These are phyloP conservation scores for Lasioglossum morio DNA, from an alignment of 2,888 invertebrate species.

Conservation along the genomic window DNA sequence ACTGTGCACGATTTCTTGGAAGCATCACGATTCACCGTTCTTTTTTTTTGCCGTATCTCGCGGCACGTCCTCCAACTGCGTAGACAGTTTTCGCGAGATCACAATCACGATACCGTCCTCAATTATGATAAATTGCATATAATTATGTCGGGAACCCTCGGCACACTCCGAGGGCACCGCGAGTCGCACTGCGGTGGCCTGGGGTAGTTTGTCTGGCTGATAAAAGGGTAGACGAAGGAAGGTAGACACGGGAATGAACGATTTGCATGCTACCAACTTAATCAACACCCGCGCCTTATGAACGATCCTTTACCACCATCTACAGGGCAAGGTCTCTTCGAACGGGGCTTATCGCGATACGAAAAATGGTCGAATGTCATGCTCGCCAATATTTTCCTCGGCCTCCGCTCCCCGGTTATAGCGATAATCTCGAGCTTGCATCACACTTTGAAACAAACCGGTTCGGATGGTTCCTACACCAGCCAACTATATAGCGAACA, in stretches of 20 bases:
- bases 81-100: constrained; percentile 63
- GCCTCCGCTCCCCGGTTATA: background rate
- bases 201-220: constrained; percentile 69
- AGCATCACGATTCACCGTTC: background rate
- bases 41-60: background rate
- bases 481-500: background rate
- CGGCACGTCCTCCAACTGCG: constrained; percentile 31
- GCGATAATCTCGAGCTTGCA: constrained; percentile 47
- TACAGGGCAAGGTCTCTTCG: constrained; percentile 47
- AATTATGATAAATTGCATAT: constrained; percentile 80
- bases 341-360: constrained; percentile 53
- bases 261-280: constrained; percentile 83
- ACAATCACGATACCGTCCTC: constrained; percentile 73
- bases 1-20: constrained; percentile 24
- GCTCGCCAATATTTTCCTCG: constrained; percentile 58
- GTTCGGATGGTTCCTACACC: constrained; percentile 30
- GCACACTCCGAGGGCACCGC: constrained; percentile 14
- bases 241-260: constrained; percentile 72
- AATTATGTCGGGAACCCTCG: constrained; percentile 70
- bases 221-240: constrained; percentile 69
- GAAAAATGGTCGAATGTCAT: constrained; percentile 63
- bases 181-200: background rate
- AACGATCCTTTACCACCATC: constrained; percentile 62
- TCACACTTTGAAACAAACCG: constrained; percentile 35
- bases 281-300: constrained; percentile 81